Evolutionary conservation across 2,797 vertebrate species (phyloP).

Genomic region (Oreochromis mossambicus): DNA sequence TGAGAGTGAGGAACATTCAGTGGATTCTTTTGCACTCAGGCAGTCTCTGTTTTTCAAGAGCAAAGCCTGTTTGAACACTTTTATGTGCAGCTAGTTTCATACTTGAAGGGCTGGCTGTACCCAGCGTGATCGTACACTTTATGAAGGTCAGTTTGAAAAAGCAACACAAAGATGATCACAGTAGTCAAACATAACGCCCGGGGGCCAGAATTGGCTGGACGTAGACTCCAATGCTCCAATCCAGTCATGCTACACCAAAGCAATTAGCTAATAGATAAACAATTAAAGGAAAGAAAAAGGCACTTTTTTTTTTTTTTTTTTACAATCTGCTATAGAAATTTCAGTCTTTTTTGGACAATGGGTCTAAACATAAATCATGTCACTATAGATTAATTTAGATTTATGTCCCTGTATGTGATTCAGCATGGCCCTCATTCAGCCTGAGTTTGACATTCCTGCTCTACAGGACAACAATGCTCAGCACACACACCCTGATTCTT

Average conservation of each 20-base stretch:
- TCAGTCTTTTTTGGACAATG: not conserved
- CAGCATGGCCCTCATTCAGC: not conserved
- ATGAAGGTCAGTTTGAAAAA: not conserved
- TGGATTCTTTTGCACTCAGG: not conserved
- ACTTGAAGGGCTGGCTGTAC: not conserved
- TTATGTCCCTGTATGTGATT: fast-evolving
- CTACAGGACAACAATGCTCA: not conserved
- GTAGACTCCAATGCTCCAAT: not conserved
- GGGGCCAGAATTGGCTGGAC: not conserved
- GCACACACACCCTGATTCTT: not conserved
- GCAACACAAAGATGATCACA: not conserved
- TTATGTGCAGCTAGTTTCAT: not conserved
- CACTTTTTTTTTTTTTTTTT: not conserved
- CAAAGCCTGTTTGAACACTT: not conserved
- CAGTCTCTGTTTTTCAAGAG: not conserved
- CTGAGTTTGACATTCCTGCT: not conserved
- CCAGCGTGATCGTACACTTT: not conserved
- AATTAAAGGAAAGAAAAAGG: not conserved
- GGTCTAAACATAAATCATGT: not conserved
- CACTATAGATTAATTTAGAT: not conserved
- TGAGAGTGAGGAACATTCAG: not conserved
- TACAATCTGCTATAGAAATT: not conserved
- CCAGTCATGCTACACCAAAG: not conserved
- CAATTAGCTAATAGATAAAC: not conserved
- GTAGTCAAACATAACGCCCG: not conserved